Evolutionary conservation across 2,797 vertebrate genomes (phyloP), one percentile per base, ranked within the genome.

Genomic region (Neopelma chrysocephalum): DNA sequence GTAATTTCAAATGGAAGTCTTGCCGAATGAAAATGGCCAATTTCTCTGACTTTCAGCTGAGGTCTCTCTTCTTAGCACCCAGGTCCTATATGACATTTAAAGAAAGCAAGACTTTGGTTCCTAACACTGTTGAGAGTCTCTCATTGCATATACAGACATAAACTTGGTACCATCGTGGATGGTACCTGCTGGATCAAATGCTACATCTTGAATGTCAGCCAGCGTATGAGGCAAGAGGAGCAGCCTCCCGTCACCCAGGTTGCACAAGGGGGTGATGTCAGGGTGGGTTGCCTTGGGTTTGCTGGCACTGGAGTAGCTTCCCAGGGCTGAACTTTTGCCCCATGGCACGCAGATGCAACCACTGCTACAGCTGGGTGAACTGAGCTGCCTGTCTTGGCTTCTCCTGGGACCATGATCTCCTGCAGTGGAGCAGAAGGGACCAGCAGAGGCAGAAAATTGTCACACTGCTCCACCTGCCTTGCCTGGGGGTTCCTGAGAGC

Each of bases 351-450:
- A 43, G 50, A 8, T 61, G 73, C 36, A 90, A 17, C 42, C 25
- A 12, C 25, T 3, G 3, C 17, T 48, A 11, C 47, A 25, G 34
- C 4, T 27, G 11, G 4, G 12, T 79, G 58, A 86, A 43, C n/a
- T 7, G 25, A 15, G 32, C 40, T 66, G 29, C 18, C 47, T 77
- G 38, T 43, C 6, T 1, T 27, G 51, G 25, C 31, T 45, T 76
- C 21, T 83, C 5, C 29, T 3, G 10, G 31, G 36, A 29, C 72
- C 0, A 0, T 56, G 68, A 38, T 56, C 71, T 87, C 32, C 64
- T 3, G 7, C 3, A 7, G 23, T 2, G 1, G 32, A 38, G 64
- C 0, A 0, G 42, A 65, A 82, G 27, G 70, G 58, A 34, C 66
- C 2, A 3, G 20, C 1, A 12, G 51, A 72, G 45, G 32, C 56